Evolutionary conservation across 1,140 invertebrate genomes (phyloP).

Genomic region (Ooceraea biroi): DNA sequence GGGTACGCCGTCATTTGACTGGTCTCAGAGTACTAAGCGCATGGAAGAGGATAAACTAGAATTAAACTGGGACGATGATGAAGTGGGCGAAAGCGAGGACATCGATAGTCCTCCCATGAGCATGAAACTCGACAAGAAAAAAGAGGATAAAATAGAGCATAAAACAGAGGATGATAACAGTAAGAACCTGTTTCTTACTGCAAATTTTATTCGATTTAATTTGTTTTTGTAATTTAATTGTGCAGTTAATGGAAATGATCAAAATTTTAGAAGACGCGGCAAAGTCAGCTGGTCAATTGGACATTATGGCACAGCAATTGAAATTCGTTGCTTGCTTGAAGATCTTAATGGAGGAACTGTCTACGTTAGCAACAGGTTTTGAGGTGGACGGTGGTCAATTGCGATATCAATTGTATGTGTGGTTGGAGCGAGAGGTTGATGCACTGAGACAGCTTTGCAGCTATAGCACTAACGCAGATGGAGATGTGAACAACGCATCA

Average conservation of each 20-base stretch:
- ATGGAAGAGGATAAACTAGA: conserved; percentile 88
- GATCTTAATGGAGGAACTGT: conserved; percentile 98
- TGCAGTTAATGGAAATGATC: conserved; percentile 1
- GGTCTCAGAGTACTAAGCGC: conserved; percentile 88
- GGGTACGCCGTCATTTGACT: conserved; percentile 88
- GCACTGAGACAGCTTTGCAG: conserved; percentile 96
- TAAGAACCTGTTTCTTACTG: conserved; percentile 69
- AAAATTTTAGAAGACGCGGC: conserved; percentile 70
- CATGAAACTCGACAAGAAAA: conserved; percentile 88
- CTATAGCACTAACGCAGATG: conserved; percentile 89
- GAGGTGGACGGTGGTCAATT: conserved; percentile 99
- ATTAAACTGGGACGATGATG: conserved; percentile 92
- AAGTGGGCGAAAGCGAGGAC: conserved; percentile 86
- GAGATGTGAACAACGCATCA: conserved; percentile 81
- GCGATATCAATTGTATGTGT: conserved; percentile 98
- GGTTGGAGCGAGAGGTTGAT: conserved; percentile 98
- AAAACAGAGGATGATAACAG: conserved; percentile 85
- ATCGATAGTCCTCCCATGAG: conserved; percentile 88
- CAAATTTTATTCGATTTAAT: not conserved
- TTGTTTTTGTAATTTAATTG: not conserved
- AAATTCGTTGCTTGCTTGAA: conserved; percentile 99
- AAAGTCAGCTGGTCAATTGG: conserved; percentile 88
- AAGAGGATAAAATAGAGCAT: conserved; percentile 83
- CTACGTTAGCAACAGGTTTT: conserved; percentile 98
- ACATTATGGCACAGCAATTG: conserved; percentile 99